Conservation (phyloP, 2,888 invertebrate species). For the Epirrhoe alternata region DNA sequence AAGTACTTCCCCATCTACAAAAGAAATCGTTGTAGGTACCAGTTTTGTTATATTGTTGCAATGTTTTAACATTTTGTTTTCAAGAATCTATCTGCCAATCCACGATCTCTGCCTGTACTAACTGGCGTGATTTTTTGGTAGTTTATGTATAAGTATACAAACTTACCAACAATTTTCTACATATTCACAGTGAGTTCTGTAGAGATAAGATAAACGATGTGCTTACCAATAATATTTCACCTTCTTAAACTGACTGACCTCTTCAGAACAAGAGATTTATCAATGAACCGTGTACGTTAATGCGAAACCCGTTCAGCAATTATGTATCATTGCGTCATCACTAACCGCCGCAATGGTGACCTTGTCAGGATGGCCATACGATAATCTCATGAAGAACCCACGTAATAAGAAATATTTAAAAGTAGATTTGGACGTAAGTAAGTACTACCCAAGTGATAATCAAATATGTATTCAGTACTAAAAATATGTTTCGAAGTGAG, state of each 20-base stretch:
- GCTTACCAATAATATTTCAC: background rate
- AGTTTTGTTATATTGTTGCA: conserved; percentile 27
- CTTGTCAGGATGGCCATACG: conserved; percentile 63
- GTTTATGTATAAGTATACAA: too few relatives aligned
- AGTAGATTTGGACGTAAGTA: background rate
- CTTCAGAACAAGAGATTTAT: conserved; percentile 57
- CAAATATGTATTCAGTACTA: conserved; percentile 4
- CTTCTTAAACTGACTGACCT: conserved; percentile 45
- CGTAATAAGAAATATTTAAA: conserved; percentile 32
- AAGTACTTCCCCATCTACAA: conserved; percentile 46
- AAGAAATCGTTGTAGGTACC: conserved; percentile 52
- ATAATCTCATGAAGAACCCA: conserved; percentile 43
- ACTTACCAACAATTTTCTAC: too few relatives aligned
- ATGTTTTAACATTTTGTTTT: conserved; percentile 1
- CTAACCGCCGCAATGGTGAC: conserved; percentile 61
- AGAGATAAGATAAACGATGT: background rate
- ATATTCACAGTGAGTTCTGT: too few relatives aligned
- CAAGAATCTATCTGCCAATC: background rate
- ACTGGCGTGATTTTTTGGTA: background rate
- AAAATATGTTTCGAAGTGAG: conserved; percentile 32
- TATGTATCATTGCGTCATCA: conserved; percentile 65
- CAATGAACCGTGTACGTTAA: conserved; percentile 67
- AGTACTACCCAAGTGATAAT: background rate
- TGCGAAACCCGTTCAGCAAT: conserved; percentile 69
- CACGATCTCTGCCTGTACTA: background rate